Evolutionary conservation across 1,140 invertebrate species (phyloP), one percentile per base, ranked within the genome.

Genomic region (Aphelinus certus): DNA sequence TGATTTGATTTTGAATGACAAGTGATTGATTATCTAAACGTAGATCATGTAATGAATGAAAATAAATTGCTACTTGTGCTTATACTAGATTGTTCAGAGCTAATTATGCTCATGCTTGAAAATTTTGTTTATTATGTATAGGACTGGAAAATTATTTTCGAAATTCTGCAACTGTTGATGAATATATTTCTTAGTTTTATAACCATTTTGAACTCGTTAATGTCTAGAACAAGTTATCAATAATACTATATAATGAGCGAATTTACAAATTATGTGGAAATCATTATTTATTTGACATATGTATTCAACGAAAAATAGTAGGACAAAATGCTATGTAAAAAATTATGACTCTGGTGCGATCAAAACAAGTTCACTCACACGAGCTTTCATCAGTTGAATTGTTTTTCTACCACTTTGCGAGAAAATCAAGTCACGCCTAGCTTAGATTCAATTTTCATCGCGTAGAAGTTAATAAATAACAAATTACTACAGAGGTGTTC

Each of bases 351-450:
- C 60, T 71, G 46, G 55, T 75, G 56, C 61, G 49, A 60, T 75
- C 63, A 42, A 71, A 75, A 69, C 57, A 61, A 75, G 49, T 72
- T 76, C 69, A 76, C 75, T 76, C 69, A 76, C 69, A 76, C 67
- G 68, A 75, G 62, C 68, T 75, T 75, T 75, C 68, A 75, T 71
- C 63, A 71, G 26, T 67, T 60, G 69, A 76, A 66, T 76, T 67
- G 68, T 71, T 76, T 75, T 75, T 75, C 68, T 76, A 46, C 58
- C 69, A 62, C 64, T 61, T 76, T 75, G 69, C 43, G 63, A 68
- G 64, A 71, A 76, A 76, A 76, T 76, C 57, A 76, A 76, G 69
- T 76, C 64, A 72, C 58, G 48, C 65, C 45, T 72, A 71, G 56
- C 49, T 57, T 75, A 75, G 61, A 75, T 75, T 75, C 53, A 71